phyloP scores from a whole-genome alignment of 2,888 invertebrate genomes.

The Drosophila infuscata region DNA sequence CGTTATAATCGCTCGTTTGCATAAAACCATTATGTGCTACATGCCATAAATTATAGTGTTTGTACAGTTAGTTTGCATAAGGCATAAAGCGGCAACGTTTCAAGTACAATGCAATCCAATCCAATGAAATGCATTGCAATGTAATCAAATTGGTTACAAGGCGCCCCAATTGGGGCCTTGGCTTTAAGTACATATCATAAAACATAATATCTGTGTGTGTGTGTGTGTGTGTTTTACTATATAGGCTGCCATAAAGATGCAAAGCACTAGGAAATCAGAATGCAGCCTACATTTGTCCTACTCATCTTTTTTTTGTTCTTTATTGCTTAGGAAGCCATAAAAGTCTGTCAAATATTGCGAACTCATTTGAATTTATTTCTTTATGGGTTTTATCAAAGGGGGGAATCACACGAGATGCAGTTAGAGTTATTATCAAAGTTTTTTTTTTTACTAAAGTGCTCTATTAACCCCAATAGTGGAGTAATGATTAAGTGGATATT shows the following conservation, averaged over 20 bases:
- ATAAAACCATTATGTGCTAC: slow-evolving; percentile 78
- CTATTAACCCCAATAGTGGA: slow-evolving; percentile 8
- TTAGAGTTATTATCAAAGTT: slow-evolving; percentile 4
- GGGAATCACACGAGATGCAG: slow-evolving; percentile 10
- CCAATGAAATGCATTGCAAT: slow-evolving; percentile 38
- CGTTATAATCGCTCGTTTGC: slow-evolving; percentile 71
- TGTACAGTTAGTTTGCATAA: slow-evolving; percentile 77
- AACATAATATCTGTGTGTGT: slow-evolving; percentile 25
- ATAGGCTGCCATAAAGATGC: slow-evolving; percentile 31
- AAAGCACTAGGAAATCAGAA: slow-evolving; percentile 27
- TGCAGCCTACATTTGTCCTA: slow-evolving; percentile 12
- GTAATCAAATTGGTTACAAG: slow-evolving; percentile 52
- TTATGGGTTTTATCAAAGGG: slow-evolving; percentile 24
- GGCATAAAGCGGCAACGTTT: slow-evolving; percentile 68
- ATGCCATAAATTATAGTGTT: slow-evolving; percentile 77
- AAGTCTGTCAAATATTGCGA: slow-evolving; percentile 21
- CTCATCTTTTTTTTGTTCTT: background rate
- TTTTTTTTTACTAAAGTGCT: slow-evolving; percentile 1
- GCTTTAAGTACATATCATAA: slow-evolving; percentile 47
- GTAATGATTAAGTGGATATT: background rate
- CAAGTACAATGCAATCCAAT: slow-evolving; percentile 53
- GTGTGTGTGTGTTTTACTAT: background rate
- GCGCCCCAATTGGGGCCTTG: slow-evolving; percentile 35
- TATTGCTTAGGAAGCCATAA: slow-evolving; percentile 29
- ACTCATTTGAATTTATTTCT: slow-evolving; percentile 31